These are phyloP conservation scores for Chlorospingus semifuscus DNA, from an alignment of 2,797 vertebrate genomes.

Conservation along the genomic window DNA sequence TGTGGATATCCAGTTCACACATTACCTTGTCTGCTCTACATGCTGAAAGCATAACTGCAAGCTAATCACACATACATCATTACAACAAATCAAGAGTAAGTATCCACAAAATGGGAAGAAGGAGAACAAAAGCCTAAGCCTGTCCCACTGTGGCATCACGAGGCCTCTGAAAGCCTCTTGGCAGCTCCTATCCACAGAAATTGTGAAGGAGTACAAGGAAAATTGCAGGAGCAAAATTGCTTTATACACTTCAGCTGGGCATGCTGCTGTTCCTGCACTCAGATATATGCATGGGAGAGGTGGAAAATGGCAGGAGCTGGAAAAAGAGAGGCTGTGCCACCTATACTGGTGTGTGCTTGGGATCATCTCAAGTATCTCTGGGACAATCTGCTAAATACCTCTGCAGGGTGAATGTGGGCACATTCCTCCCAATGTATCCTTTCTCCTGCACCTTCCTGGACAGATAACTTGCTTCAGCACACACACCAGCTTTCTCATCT, in stretches of 20 bases:
- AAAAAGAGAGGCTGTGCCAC: not conserved
- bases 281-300: rapidly evolving
- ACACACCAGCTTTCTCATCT: not conserved
- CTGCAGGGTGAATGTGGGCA: not conserved
- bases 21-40: not conserved
- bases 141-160: not conserved
- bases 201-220: not conserved
- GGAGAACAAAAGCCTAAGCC: not conserved
- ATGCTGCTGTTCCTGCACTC: not conserved
- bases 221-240: not conserved
- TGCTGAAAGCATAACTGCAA: not conserved
- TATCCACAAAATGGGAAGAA: not conserved
- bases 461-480: not conserved
- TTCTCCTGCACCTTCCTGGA: not conserved
- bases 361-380: not conserved
- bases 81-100: not conserved
- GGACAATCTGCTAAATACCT: not conserved
- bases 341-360: not conserved
- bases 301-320: not conserved
- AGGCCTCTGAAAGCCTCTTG: not conserved
- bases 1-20: not conserved
- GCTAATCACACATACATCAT: not conserved
- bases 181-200: not conserved
- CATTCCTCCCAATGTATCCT: not conserved
- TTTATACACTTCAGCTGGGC: not conserved